Percentiles rank a stretch among this genome's conserved stretches.
Conservation (phyloP, 1,140 invertebrate species). For the Bombus impatiens region DNA sequence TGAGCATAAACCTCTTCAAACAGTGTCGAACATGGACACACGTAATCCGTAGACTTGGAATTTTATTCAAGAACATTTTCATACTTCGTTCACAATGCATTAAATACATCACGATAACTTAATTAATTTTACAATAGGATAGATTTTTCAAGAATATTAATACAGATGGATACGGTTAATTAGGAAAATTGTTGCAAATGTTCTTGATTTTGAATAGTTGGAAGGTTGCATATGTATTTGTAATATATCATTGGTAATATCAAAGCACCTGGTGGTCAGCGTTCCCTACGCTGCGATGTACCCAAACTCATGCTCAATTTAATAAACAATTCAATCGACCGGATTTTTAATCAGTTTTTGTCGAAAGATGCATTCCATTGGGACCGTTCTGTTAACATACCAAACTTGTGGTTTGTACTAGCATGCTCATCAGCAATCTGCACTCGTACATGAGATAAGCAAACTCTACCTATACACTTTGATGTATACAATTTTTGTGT, state of each 20-base stretch:
- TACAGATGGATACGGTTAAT: conserved; percentile 1
- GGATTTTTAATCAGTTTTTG: neutral
- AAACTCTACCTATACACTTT: neutral
- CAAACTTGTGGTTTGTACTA: neutral
- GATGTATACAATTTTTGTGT: neutral
- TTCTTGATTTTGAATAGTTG: neutral
- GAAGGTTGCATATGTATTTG: neutral
- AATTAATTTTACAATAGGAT: neutral
- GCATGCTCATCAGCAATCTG: neutral
- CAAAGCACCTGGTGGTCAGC: conserved; percentile 13
- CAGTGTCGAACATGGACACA: neutral
- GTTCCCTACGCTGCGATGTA: conserved; percentile 73
- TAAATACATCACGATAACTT: neutral
- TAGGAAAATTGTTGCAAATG: neutral
- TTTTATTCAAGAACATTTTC: neutral
- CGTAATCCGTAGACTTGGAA: neutral
- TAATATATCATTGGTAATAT: neutral
- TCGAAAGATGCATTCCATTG: neutral
- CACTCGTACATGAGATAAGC: neutral
- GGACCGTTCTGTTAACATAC: neutral
- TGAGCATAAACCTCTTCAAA: neutral
- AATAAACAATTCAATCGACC: neutral
- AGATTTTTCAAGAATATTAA: neutral
- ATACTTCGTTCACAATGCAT: neutral
- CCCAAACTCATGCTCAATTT: conserved; percentile 75